These are phyloP conservation scores for Spinibarbus caldwelli DNA, from an alignment of 2,797 vertebrate species.

Conservation along the genomic window DNA sequence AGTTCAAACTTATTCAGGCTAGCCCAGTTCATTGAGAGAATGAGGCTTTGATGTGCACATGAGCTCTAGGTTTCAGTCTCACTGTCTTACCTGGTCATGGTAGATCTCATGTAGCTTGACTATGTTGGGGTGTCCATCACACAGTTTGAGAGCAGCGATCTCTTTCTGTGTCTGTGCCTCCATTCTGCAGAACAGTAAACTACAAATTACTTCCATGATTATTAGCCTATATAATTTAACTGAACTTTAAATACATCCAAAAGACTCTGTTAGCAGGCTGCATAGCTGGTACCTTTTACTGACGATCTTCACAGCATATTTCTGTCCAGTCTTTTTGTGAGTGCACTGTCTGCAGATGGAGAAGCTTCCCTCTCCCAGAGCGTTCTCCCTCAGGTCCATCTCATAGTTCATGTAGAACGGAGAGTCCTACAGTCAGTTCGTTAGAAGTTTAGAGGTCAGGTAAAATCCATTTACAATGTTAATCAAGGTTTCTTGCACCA, in stretches of 20 bases:
- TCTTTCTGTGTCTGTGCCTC: slow-evolving; percentile 96
- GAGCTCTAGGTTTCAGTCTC: neutral
- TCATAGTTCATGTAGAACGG: slow-evolving; percentile 96
- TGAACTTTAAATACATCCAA: neutral
- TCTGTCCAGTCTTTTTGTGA: slow-evolving; percentile 93
- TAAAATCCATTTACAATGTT: neutral
- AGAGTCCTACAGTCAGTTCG: slow-evolving; percentile 83
- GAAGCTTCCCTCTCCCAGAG: slow-evolving; percentile 96
- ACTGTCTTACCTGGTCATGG: slow-evolving; percentile 90
- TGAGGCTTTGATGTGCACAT: slow-evolving; percentile 57
- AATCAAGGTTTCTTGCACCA: neutral
- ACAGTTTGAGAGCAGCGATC: slow-evolving; percentile 94
- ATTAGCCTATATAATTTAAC: neutral
- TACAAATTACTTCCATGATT: neutral
- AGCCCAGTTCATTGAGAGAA: slow-evolving; percentile 72
- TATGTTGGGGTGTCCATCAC: slow-evolving; percentile 95
- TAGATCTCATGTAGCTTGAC: slow-evolving; percentile 95
- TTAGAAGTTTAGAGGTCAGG: neutral
- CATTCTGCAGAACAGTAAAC: slow-evolving; percentile 81
- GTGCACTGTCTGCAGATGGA: slow-evolving; percentile 96
- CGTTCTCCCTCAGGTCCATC: slow-evolving; percentile 92
- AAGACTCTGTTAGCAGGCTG: neutral
- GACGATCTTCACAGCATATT: slow-evolving; percentile 97
- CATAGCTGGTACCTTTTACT: slow-evolving; percentile 88
- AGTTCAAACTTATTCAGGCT: slow-evolving; percentile 66